These are phyloP conservation scores for Leuciscus waleckii DNA, from an alignment of 2,797 vertebrate genomes.

Conservation along the genomic window DNA sequence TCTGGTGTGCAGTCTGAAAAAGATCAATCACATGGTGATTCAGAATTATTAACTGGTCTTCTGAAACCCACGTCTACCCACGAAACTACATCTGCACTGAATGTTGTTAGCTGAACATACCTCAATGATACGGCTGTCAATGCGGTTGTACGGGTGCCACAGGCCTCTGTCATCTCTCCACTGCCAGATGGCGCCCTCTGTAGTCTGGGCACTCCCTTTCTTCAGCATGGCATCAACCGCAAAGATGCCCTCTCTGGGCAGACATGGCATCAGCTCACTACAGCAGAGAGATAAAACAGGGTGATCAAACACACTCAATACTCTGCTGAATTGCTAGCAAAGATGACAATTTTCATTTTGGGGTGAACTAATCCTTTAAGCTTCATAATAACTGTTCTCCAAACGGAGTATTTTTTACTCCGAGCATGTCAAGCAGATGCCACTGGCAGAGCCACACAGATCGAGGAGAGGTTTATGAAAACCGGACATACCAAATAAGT, in stretches of 20 bases:
- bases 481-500: slow-evolving; percentile 91
- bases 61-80: not conserved
- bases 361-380: not conserved
- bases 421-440: not conserved
- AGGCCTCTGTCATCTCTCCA: slow-evolving; percentile 98
- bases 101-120: slow-evolving; percentile 71
- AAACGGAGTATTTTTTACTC: not conserved
- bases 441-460: not conserved
- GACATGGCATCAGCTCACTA: slow-evolving; percentile 98
- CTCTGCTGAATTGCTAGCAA: not conserved
- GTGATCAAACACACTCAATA: not conserved
- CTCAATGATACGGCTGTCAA: slow-evolving; percentile 99
- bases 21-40: slow-evolving; percentile 49
- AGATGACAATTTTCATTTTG: not conserved
- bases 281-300: slow-evolving; percentile 20
- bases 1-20: slow-evolving; percentile 96
- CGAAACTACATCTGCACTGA: not conserved
- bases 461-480: not conserved
- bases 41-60: not conserved
- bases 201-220: slow-evolving; percentile 97
- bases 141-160: slow-evolving; percentile 99
- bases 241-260: slow-evolving; percentile 99
- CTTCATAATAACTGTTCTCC: not conserved
- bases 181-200: slow-evolving; percentile 98
- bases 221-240: slow-evolving; percentile 98